Conservation (phyloP, 2,113 vertebrate genomes). For the Cheirogaleus medius region DNA sequence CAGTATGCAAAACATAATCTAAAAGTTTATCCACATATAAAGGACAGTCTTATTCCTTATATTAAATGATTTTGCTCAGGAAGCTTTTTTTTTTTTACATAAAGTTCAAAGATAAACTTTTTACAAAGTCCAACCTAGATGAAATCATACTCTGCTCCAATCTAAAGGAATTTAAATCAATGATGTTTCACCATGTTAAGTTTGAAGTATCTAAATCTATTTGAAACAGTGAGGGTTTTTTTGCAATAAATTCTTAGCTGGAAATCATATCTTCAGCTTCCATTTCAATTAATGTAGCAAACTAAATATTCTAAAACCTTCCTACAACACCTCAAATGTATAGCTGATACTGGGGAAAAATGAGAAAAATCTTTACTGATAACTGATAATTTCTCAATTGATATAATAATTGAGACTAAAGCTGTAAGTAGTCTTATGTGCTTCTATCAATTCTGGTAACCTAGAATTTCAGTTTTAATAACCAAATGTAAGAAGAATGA, state of each 20-base stretch:
- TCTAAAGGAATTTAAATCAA: not conserved
- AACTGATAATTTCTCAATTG: not conserved
- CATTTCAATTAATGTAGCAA: not conserved
- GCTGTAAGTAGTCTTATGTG: not conserved
- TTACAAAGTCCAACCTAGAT: not conserved
- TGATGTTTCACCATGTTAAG: not conserved
- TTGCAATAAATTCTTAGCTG: not conserved
- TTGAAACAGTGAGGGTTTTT: not conserved
- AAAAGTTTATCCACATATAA: not conserved
- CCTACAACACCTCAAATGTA: not conserved
- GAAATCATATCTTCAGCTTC: slow-evolving; percentile 25
- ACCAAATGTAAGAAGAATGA: not conserved
- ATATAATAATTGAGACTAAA: not conserved
- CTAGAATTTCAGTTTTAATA: not conserved
- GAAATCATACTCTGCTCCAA: not conserved
- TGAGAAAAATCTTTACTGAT: not conserved
- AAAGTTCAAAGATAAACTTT: slow-evolving; percentile 5
- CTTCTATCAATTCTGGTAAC: not conserved
- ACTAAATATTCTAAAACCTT: not conserved
- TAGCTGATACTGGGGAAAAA: not conserved
- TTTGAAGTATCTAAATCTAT: not conserved
- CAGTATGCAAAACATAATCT: not conserved
- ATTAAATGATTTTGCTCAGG: not conserved
- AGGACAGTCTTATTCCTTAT: not conserved
- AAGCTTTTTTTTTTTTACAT: not conserved